phyloP scores from a whole-genome alignment of 2,113 vertebrate genomes.

The Blennius ocellaris region DNA sequence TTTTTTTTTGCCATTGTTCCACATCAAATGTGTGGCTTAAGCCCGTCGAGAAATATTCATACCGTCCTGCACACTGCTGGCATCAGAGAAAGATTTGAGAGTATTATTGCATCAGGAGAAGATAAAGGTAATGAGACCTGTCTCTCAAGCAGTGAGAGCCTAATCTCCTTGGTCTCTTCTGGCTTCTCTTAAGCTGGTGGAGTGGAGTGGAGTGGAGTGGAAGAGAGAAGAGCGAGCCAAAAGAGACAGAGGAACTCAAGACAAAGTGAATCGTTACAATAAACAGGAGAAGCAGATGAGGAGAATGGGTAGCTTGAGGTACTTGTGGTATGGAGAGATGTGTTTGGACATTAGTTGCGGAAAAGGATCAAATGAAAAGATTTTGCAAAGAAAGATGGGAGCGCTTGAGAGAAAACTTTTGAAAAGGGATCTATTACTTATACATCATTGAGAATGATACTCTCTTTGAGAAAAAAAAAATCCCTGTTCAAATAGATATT shows the following conservation, averaged over 20 bases:
- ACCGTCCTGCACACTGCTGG: constrained; percentile 3
- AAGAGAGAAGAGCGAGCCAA: constrained; percentile 17
- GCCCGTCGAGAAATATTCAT: constrained; percentile 13
- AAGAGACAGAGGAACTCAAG: constrained; percentile 17
- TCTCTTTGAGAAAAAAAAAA: no score
- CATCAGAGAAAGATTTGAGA: constrained; percentile 47
- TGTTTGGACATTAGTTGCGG: constrained; percentile 43
- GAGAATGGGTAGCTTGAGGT: background rate
- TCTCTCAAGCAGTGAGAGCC: constrained; percentile 55
- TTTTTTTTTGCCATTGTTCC: constrained; percentile 1
- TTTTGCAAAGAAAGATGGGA: background rate
- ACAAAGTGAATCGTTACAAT: constrained; percentile 23
- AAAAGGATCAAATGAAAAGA: constrained; percentile 20
- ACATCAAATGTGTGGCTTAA: constrained; percentile 6
- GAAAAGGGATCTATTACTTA: no score
- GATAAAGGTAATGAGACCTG: constrained; percentile 74
- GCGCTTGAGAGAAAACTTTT: no score
- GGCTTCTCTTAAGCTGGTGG: constrained; percentile 53
- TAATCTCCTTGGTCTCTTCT: constrained; percentile 65
- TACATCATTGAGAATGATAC: no score
- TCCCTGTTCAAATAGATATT: no score
- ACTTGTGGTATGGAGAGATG: constrained; percentile 17
- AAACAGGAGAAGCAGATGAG: background rate
- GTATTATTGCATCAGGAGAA: constrained; percentile 63
- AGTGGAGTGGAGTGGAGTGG: constrained; percentile 39